Percentiles rank a stretch among this genome's conserved stretches.
Evolutionary conservation across 2,888 invertebrate genomes (phyloP).

Genomic region (Phalangium opilio): DNA sequence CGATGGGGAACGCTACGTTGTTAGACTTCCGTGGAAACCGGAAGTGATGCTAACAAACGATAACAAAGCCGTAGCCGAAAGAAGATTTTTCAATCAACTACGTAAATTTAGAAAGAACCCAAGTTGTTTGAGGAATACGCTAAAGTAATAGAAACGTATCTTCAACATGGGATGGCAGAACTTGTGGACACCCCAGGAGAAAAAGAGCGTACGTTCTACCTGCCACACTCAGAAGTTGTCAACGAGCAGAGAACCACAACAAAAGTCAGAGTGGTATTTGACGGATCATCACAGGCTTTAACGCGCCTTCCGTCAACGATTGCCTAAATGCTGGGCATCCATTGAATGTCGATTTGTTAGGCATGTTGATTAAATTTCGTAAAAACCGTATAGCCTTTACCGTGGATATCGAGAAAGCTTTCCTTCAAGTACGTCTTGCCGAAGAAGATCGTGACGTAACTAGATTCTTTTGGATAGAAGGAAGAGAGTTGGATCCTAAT

Average conservation of each 20-base stretch:
- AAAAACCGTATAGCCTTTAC: constrained; percentile 11
- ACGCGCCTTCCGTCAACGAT: constrained; percentile 5
- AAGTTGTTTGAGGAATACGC: not conserved
- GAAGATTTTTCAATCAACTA: not conserved
- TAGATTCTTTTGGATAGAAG: constrained; percentile 1
- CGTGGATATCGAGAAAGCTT: constrained; percentile 8
- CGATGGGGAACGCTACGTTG: too few species aligned
- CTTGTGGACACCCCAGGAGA: not conserved
- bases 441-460: constrained; percentile 4
- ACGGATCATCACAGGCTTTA: constrained; percentile 5
- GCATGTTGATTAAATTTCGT: constrained; percentile 2
- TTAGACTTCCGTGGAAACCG: too few species aligned
- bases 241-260: constrained; percentile 2
- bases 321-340: constrained; percentile 4
- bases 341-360: constrained; percentile 2
- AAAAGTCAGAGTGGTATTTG: constrained; percentile 6
- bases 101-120: not conserved
- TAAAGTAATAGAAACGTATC: not conserved
- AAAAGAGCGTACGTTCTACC: constrained; percentile 1
- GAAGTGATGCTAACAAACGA: too few species aligned
- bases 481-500: too few species aligned
- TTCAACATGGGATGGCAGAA: too few species aligned
- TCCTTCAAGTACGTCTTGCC: constrained; percentile 3
- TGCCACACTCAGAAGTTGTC: constrained; percentile 5
- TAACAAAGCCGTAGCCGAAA: constrained; percentile 1